Conservation (phyloP, 2,797 vertebrate genomes). For the Petrocephalus schoutedeni region DNA sequence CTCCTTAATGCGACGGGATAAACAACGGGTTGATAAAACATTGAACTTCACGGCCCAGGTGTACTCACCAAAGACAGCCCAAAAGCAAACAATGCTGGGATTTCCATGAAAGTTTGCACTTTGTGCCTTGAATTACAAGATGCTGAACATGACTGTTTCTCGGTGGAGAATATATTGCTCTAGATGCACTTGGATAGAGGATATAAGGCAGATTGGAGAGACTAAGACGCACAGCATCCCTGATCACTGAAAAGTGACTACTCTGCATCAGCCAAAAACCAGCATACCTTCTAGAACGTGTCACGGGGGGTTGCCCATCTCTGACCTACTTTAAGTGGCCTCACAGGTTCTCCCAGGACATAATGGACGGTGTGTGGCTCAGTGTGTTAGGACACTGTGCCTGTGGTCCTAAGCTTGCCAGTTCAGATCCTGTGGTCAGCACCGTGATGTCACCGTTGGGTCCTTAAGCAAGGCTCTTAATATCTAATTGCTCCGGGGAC, state of each 20-base stretch:
- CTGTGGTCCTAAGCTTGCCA: neutral
- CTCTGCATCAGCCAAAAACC: neutral
- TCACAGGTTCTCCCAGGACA: neutral
- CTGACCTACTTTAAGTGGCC: neutral
- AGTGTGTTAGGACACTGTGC: neutral
- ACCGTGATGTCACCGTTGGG: neutral
- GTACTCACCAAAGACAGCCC: neutral
- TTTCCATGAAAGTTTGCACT: neutral
- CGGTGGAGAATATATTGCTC: neutral
- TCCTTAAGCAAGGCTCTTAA: neutral
- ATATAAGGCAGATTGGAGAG: neutral
- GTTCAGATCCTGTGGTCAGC: neutral
- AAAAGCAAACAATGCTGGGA: neutral
- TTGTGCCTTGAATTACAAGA: neutral
- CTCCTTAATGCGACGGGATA: neutral
- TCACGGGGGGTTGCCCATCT: neutral
- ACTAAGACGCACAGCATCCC: neutral
- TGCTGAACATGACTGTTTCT: neutral
- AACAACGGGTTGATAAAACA: slow-evolving; percentile 7
- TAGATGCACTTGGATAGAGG: neutral
- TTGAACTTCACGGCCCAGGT: neutral
- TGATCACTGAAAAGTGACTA: neutral
- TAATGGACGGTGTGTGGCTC: neutral
- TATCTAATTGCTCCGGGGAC: neutral
- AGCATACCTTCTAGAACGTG: neutral